Evolutionary conservation across 2,113 vertebrate species (phyloP), one percentile per base, ranked within the genome.

Genomic region (Ptilorrhoa leucosticta): DNA sequence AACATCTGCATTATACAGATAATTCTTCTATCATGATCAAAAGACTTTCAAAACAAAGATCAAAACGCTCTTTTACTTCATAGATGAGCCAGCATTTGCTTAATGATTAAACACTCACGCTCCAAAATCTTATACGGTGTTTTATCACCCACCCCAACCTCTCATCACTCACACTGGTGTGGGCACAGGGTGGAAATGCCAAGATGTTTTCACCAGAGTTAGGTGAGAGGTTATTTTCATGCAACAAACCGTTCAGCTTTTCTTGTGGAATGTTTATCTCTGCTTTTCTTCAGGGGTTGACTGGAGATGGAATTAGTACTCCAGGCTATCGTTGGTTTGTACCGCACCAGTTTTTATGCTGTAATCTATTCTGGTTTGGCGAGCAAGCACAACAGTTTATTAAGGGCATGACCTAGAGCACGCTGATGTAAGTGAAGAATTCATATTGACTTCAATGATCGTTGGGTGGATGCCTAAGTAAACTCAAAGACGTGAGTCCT

Each of bases 381-480:
- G 0, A 95, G 60, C 2, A 3, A 87, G 51, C 54, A 40, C 50
- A 87, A 75, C 39, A 47, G 58, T 83, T 93, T 68, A 85, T 91
- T 83, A 87, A 91, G 89, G 76, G 72, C 86, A 84, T 24, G 91
- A 96, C 89, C 91, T 42, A 31, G 73, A 91, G 76, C 80, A 78
- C 13, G 50, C 76, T 92, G 83, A 95, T 94, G 42, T 73, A 80
- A 92, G 80, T 71, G 79, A 93, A 86, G 94, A 94, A 96, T 83
- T 93, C 79, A 65, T 66, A 92, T n/a, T 73, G 79, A 95, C 92
- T 95, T 93, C 76, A 78, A 10, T 37, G 91, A 68, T 86, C 60
- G 90, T 83, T 97, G 94, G 94, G 78, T 65, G 51, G 30, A 37
- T 83, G 95, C 94, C 95, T 91, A 96, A 92, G 31, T 89, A 90